A percentile compares a stretch with the other conserved stretches of the same genome.
These are phyloP conservation scores for Myopa testacea DNA, from an alignment of 2,888 invertebrate species.

Conservation along the genomic window DNA sequence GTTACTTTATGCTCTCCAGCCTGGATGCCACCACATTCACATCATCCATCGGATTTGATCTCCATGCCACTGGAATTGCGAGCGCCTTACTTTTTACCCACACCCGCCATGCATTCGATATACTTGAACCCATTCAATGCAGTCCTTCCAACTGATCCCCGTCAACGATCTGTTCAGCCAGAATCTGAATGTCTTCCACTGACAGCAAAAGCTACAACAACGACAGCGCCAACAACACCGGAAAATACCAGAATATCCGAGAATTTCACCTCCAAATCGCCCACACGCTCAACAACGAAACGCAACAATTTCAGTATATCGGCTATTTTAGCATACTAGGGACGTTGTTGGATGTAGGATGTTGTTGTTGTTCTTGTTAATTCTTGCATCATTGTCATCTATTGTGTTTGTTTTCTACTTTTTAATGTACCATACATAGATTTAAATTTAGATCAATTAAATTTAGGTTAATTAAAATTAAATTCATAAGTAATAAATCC, in stretches of 20 bases:
- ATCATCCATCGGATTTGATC: too few relatives aligned
- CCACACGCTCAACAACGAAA: conserved; percentile 50
- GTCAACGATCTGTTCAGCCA: not conserved
- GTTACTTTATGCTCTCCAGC: not conserved
- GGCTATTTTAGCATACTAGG: conserved; percentile 65
- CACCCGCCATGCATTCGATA: not conserved
- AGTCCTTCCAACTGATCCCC: not conserved
- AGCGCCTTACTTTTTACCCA: conserved; percentile 25
- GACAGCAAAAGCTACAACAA: not conserved
- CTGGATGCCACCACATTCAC: not conserved
- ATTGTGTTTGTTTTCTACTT: too few relatives aligned
- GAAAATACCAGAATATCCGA: not conserved
- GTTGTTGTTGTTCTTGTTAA: too few relatives aligned
- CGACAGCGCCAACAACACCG: conserved; percentile 33
- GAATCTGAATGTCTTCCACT: not conserved
- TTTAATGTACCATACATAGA: too few relatives aligned
- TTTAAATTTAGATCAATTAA: not conserved
- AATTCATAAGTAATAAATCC: not conserved
- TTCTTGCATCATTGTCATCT: too few relatives aligned
- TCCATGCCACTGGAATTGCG: conserved; percentile 29
- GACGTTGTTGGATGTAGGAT: too few relatives aligned
- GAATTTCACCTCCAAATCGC: not conserved
- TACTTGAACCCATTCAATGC: not conserved
- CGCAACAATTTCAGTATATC: conserved; percentile 67
- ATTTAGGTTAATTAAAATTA: not conserved